Evolutionary conservation across 2,797 vertebrate species (phyloP).

Genomic region (Sebastiscus albofasciatus): DNA sequence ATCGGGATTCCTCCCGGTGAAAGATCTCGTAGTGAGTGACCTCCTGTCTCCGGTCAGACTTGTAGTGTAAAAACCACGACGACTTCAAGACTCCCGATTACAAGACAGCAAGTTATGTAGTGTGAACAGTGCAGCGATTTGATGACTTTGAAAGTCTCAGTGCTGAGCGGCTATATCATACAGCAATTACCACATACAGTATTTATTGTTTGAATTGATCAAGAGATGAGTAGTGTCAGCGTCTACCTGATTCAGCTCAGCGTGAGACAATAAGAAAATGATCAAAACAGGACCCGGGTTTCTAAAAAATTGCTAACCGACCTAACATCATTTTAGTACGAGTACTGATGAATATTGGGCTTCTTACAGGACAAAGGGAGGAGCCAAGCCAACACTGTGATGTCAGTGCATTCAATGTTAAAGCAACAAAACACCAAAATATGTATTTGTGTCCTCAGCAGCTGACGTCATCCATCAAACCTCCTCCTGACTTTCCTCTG

Average conservation of each 20-base stretch:
- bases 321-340: too few species aligned
- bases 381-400: not conserved
- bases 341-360: not conserved
- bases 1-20: too few species aligned
- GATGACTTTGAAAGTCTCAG: too few species aligned
- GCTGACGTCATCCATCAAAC: slow-evolving; percentile 60
- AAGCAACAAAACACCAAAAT: not conserved
- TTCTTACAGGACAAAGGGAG: not conserved
- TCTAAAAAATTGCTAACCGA: not conserved
- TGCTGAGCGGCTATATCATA: too few species aligned
- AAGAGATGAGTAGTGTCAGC: not conserved
- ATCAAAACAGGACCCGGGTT: too few species aligned
- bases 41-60: too few species aligned
- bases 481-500: slow-evolving; percentile 7
- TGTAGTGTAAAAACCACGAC: too few species aligned
- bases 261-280: not conserved
- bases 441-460: slow-evolving; percentile 18
- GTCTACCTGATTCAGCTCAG: not conserved
- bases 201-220: not conserved
- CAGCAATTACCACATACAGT: too few species aligned
- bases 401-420: not conserved
- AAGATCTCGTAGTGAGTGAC: too few species aligned
- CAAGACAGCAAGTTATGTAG: too few species aligned
- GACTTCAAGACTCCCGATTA: too few species aligned
- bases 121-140: too few species aligned